Conservation (phyloP, 2,797 vertebrate genomes). For the Aldrovandia affinis region DNA sequence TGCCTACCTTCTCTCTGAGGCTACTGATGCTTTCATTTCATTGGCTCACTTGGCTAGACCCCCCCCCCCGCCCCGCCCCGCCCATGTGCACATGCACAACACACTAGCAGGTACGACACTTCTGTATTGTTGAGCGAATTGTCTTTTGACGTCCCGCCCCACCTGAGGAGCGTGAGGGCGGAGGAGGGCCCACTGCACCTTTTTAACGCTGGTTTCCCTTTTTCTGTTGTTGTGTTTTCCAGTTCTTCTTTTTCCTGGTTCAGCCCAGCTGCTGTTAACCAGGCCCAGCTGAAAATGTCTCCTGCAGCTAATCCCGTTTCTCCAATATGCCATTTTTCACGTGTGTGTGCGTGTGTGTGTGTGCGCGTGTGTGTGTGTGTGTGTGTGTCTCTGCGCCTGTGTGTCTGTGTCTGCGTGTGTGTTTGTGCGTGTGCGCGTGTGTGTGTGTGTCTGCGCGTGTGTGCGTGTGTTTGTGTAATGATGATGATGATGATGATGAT, state of each 20-base stretch:
- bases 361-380: constrained; percentile 88
- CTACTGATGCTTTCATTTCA: constrained; percentile 38
- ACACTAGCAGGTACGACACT: constrained; percentile 10
- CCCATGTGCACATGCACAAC: neutral
- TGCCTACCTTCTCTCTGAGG: constrained; percentile 41
- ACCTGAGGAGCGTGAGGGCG: constrained; percentile 39
- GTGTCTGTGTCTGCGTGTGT: too few relatives aligned
- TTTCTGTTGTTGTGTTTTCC: constrained; percentile 99
- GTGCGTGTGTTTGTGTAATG: constrained; percentile 37
- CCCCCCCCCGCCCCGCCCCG: neutral
- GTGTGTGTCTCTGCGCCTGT: too few relatives aligned
- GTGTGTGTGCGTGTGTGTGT: constrained; percentile 72
- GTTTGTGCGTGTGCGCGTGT: constrained; percentile 73
- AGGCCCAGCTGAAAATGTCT: constrained; percentile 99
- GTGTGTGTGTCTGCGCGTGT: constrained; percentile 79
- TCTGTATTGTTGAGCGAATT: constrained; percentile 54
- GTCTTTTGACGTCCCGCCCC: constrained; percentile 58
- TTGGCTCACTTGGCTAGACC: constrained; percentile 1
- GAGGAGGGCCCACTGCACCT: constrained; percentile 79
- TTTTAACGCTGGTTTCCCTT: constrained; percentile 99
- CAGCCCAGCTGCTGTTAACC: constrained; percentile 98
- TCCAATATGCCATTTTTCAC: constrained; percentile 93
- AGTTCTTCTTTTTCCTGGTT: constrained; percentile 99
- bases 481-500: too few relatives aligned
- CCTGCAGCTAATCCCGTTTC: constrained; percentile 99